Evolutionary conservation across 2,113 vertebrate genomes (phyloP).

Genomic region (Riparia riparia): DNA sequence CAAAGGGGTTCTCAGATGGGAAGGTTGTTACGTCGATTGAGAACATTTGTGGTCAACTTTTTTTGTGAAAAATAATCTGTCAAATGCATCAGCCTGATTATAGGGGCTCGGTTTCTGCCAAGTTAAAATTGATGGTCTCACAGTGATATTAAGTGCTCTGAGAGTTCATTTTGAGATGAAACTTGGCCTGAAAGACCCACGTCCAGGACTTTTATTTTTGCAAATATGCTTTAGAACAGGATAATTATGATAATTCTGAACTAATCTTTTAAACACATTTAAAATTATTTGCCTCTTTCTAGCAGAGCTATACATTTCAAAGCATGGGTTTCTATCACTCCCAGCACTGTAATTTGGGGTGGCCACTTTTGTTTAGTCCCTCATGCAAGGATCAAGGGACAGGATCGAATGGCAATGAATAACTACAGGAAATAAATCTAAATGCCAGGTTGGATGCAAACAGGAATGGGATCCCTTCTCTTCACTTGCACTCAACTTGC

Average conservation of each 20-base stretch:
- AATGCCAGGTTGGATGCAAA: not conserved
- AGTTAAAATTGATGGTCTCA: not conserved
- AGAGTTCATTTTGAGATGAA: slow-evolving; percentile 32
- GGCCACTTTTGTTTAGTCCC: not conserved
- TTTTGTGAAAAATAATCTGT: not conserved
- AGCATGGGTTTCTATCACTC: not conserved
- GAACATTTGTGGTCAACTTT: not conserved
- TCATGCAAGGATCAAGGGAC: not conserved
- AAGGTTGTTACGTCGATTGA: not conserved
- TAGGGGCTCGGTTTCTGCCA: slow-evolving; percentile 1
- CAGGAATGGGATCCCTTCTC: not conserved
- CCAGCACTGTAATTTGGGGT: not conserved
- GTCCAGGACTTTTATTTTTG: not conserved
- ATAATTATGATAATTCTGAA: not conserved
- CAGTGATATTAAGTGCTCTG: not conserved
- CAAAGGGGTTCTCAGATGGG: not conserved
- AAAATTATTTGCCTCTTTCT: not conserved
- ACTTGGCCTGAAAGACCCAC: not conserved
- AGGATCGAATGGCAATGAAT: not conserved
- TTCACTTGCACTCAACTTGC: accelerated
- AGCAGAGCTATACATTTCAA: not conserved
- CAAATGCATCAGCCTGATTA: slow-evolving; percentile 3
- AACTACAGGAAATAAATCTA: not conserved
- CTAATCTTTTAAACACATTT: not conserved
- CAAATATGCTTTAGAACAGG: not conserved